Evolutionary conservation across 2,888 invertebrate genomes (phyloP).

Genomic region (Drosophila quinaria): DNA sequence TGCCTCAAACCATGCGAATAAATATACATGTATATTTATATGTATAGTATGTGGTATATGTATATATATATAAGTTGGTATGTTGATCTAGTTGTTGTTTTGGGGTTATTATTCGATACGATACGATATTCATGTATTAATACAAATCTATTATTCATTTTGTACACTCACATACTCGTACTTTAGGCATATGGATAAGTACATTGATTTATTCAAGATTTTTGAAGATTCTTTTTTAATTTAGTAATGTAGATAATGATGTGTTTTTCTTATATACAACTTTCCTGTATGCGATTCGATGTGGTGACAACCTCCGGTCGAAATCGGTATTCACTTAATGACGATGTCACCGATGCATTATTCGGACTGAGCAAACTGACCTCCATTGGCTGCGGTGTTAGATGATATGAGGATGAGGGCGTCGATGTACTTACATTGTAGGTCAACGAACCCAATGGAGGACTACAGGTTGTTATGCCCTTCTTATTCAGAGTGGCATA

Average conservation of each 20-base stretch:
- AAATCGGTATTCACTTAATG: conserved; percentile 92
- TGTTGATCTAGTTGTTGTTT: conserved; percentile 46
- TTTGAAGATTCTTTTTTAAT: background rate
- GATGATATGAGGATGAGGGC: conserved; percentile 83
- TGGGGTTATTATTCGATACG: conserved; percentile 58
- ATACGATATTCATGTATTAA: conserved; percentile 60
- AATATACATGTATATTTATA: conserved; percentile 35
- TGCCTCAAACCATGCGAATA: conserved; percentile 81
- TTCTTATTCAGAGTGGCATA: conserved; percentile 92
- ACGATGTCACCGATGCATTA: conserved; percentile 89
- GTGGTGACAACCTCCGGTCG: conserved; percentile 95
- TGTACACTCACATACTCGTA: conserved; percentile 44
- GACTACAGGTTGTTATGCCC: conserved; percentile 87
- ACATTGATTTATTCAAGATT: conserved; percentile 25
- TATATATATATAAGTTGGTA: conserved; percentile 13
- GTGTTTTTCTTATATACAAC: conserved; percentile 91
- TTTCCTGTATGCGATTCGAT: conserved; percentile 95
- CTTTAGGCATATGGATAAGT: conserved; percentile 39
- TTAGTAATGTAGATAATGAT: conserved; percentile 13
- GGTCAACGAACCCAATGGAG: conserved; percentile 80
- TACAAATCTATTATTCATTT: conserved; percentile 41
- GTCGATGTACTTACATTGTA: conserved; percentile 79
- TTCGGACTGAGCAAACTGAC: conserved; percentile 86
- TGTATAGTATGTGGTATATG: conserved; percentile 20
- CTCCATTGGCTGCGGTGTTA: conserved; percentile 86